Evolutionary conservation across 2,888 invertebrate genomes (phyloP), one percentile per base, ranked within the genome.

Genomic region (Alentia gelatinosa): DNA sequence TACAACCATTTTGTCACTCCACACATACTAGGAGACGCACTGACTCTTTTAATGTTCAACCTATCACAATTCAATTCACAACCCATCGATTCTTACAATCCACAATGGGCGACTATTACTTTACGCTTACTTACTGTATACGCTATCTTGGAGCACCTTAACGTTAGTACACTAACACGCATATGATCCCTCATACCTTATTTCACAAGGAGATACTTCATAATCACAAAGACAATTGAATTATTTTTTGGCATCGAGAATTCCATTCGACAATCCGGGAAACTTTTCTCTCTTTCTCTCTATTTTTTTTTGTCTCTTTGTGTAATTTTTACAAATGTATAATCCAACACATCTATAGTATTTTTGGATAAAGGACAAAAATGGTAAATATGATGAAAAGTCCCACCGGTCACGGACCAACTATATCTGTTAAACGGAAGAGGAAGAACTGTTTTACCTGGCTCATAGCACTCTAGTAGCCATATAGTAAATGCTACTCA

Each of bases 181-280:
- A 30, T 12, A 9, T 68, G 68, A 68, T 68, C 30, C 68, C 68
- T 47, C 12, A 68, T 30, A 68, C 68, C 68, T 68, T 68, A 68
- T 26, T 68, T 26, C 19, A 68, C 68, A 68, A 12, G 68, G 68
- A 68, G 68, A 68, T 68, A 68, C 68, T 30, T 68, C 26, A 30
- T 12, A 68, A 68, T 68, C 68, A 68, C 68, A 68, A n/a, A 68
- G 68, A 68, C 68, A 68, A 68, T 68, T 30, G 30, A 30, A 68
- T 68, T n/a, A 68, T 12, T 79, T 79, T 79, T 79, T 79, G 79
- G 79, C 79, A 79, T 79, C 79, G 79, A 79, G 79, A 79, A 79
- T 79, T 79, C 79, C 79, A 79, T 79, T 79, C 35, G 79, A 19
- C 39, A 79, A 79, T n/a, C 79, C 39, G 39, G 79, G 39, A 79